phyloP scores from a whole-genome alignment of 1,140 invertebrate genomes.

The Cotesia typhae region DNA sequence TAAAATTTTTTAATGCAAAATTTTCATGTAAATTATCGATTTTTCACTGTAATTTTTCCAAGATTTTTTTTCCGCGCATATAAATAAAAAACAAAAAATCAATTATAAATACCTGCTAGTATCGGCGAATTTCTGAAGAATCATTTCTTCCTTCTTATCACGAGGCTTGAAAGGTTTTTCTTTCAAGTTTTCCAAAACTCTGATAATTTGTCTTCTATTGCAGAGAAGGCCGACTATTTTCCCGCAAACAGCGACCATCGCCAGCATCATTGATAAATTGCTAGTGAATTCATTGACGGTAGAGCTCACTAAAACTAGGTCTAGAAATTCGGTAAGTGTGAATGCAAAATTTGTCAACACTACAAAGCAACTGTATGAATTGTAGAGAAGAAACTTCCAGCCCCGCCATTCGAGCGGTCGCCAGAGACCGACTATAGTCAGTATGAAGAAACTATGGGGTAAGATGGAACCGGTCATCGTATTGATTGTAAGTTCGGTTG shows the following conservation, averaged over 20 bases:
- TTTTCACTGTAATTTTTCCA: too few species aligned
- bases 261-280: neutral
- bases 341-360: neutral
- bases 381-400: neutral
- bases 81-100: too few species aligned
- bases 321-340: neutral
- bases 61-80: too few species aligned
- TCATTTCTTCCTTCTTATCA: too few species aligned
- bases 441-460: neutral
- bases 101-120: too few species aligned
- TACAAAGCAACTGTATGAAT: neutral
- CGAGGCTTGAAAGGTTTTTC: neutral
- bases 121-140: too few species aligned
- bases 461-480: neutral
- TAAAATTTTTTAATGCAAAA: too few species aligned
- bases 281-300: neutral
- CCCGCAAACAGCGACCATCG: neutral
- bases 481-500: too few species aligned
- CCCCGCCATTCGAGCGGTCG: neutral
- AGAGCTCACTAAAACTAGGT: neutral
- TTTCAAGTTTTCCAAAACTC: neutral
- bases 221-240: neutral
- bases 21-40: too few species aligned
- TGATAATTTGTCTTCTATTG: neutral
- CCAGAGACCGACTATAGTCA: neutral